Conservation (phyloP, 2,797 vertebrate species). For the Corythornis leucogaster region DNA sequence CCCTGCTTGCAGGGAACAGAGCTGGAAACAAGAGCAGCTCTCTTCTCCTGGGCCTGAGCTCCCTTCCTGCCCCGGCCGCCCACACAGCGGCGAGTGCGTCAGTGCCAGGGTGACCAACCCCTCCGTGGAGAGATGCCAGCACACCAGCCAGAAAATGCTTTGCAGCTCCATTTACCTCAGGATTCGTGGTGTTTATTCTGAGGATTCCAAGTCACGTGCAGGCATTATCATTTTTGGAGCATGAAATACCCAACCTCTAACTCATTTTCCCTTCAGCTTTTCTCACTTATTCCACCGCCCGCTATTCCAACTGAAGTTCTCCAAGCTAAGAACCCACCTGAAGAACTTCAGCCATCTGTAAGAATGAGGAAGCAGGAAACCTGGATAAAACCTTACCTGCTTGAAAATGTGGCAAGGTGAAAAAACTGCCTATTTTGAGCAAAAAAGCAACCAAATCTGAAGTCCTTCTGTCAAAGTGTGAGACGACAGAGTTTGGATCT, state of each 20-base stretch:
- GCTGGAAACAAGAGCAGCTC: constrained; percentile 36
- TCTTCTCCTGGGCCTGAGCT: neutral
- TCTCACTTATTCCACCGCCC: no score
- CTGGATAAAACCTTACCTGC: neutral
- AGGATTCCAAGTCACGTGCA: no score
- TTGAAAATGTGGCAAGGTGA: neutral
- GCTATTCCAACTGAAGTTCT: no score
- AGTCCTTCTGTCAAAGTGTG: neutral
- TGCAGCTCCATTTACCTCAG: no score
- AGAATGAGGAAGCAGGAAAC: neutral
- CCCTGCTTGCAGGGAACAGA: neutral
- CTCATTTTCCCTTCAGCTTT: no score
- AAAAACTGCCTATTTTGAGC: neutral
- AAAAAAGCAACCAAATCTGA: neutral
- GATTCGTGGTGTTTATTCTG: no score
- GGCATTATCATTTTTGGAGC: no score
- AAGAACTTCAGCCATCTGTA: no score
- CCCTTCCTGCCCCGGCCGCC: neutral
- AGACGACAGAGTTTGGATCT: neutral
- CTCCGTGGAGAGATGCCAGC: no score
- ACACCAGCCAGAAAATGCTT: no score
- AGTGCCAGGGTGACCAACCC: neutral
- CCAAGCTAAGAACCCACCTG: no score
- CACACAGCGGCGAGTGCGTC: neutral
- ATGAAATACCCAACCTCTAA: no score